Percentiles rank a stretch among this genome's conserved stretches.
These are phyloP conservation scores for Hyposoter dolosus DNA, from an alignment of 2,888 invertebrate species.

Conservation along the genomic window DNA sequence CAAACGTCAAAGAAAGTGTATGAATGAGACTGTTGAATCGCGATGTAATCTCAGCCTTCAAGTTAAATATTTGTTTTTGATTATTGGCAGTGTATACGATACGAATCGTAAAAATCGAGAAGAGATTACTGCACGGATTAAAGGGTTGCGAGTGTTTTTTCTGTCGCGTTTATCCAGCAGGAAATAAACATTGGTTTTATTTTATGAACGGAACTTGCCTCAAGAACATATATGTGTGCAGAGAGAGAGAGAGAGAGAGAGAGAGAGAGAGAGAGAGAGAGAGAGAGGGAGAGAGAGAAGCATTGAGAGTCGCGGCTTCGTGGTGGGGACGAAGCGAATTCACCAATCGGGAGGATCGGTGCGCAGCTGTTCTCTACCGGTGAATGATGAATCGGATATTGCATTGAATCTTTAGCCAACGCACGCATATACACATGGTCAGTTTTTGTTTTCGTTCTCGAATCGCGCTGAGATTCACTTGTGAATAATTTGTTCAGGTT, in stretches of 20 bases:
- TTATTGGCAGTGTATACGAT: not conserved
- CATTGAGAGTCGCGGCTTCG: slow-evolving; percentile 20
- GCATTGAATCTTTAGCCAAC: slow-evolving; percentile 53
- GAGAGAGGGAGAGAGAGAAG: slow-evolving; percentile 20
- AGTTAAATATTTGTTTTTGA: not conserved
- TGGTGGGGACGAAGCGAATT: slow-evolving; percentile 67
- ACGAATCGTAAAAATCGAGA: not conserved
- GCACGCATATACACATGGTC: slow-evolving; percentile 18
- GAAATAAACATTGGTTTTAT: slow-evolving; percentile 79
- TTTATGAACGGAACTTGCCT: slow-evolving; percentile 74
- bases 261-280: slow-evolving; percentile 22
- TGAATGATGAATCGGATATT: slow-evolving; percentile 68
- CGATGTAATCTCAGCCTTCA: not conserved
- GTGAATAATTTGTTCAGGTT: slow-evolving; percentile 14
- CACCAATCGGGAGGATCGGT: slow-evolving; percentile 30
- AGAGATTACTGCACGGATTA: slow-evolving; percentile 31
- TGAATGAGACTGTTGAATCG: slow-evolving; percentile 9
- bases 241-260: slow-evolving; percentile 29
- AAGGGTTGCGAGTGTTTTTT: slow-evolving; percentile 47
- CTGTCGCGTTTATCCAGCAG: slow-evolving; percentile 66
- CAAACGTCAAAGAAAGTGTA: not conserved
- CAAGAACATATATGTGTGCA: slow-evolving; percentile 33
- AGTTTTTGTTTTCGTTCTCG: slow-evolving; percentile 42
- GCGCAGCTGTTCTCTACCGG: slow-evolving; percentile 58
- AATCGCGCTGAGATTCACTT: slow-evolving; percentile 10